Evolutionary conservation across 2,888 invertebrate species (phyloP), one percentile per base, ranked within the genome.

Genomic region (Microchrysa polita): DNA sequence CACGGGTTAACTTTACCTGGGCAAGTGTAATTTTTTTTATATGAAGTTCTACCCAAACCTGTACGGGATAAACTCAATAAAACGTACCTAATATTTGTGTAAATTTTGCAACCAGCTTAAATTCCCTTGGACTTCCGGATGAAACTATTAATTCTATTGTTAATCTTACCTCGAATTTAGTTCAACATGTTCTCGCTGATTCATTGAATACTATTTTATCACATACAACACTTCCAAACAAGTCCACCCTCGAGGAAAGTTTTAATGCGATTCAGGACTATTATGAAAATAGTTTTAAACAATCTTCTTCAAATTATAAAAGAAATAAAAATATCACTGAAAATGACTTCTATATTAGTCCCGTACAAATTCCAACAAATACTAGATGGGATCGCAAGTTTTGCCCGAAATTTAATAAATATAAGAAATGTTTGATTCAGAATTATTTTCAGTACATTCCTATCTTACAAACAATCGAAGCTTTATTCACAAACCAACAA

Each of bases 311-410:
- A 5, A 73, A 67, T 48, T 73, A 59, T 73, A 73, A 57, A 67
- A 73, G 73, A 67, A 27, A 67, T 12, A 67, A 27, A 55, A 14
- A 59, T 18, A 22, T 73, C 34, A 18, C 57, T 40, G 9, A 9
- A 23, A 59, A 27, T 27, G 22, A 61, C 12, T 74, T 48, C 48
- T 74, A 48, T 59, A 27, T 74, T 10, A 40, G 42, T 4, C 65
- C 44, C 23, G 57, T 48, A n/a, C 27, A 63, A 57, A 55, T 74
- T 18, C 65, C 65, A 23, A 74, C 67, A 48, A 55, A 60, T 9
- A 67, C 57, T 44, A 44, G 74, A 34, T 74, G 67, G 72, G 72
- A 74, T 53, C 65, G 59, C 44, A 63, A 65, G 59, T 73, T 23
- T 72, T 65, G 42, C 67, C 23, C 44, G 22, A 67, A 73, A 67